Evolutionary conservation across 1,140 invertebrate species (phyloP).

Genomic region (Tetramorium alpestre): DNA sequence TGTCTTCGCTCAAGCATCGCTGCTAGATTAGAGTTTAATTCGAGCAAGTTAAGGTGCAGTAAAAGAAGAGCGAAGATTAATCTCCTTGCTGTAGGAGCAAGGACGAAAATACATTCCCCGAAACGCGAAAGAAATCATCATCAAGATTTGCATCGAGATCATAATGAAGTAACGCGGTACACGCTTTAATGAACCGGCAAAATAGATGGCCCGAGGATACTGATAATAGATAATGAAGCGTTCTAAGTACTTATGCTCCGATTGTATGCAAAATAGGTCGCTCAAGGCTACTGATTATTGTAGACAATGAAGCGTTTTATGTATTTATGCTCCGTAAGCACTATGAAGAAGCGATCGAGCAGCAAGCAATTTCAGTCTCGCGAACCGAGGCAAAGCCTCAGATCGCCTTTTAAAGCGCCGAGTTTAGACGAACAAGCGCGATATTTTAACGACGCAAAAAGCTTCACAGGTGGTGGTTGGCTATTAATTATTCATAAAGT

Average conservation of each 20-base stretch:
- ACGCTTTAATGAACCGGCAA: conserved; percentile 16
- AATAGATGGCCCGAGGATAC: conserved; percentile 15
- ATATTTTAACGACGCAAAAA: conserved; percentile 59
- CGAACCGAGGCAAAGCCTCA: conserved; percentile 27
- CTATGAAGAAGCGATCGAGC: conserved; percentile 43
- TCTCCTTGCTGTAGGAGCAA: neutral
- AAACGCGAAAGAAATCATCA: conserved; percentile 36
- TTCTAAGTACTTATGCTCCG: conserved; percentile 32
- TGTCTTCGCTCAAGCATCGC: conserved; percentile 56
- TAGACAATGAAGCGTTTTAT: conserved; percentile 33
- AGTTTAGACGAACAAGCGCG: conserved; percentile 46
- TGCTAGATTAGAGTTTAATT: conserved; percentile 62
- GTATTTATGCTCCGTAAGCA: conserved; percentile 40
- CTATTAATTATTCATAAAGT: conserved; percentile 64
- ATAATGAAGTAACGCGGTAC: neutral
- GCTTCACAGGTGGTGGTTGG: conserved; percentile 48
- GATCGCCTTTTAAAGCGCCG: conserved; percentile 52
- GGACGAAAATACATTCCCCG: conserved; percentile 23
- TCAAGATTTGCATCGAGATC: conserved; percentile 23
- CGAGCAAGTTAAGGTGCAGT: conserved; percentile 20
- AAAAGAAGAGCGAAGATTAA: conserved; percentile 54
- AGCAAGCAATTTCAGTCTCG: conserved; percentile 43
- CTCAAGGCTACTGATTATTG: conserved; percentile 45
- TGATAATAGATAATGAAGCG: conserved; percentile 16
- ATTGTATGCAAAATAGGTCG: conserved; percentile 49